Evolutionary conservation across 2,797 vertebrate genomes (phyloP).

Genomic region (Sparus aurata): DNA sequence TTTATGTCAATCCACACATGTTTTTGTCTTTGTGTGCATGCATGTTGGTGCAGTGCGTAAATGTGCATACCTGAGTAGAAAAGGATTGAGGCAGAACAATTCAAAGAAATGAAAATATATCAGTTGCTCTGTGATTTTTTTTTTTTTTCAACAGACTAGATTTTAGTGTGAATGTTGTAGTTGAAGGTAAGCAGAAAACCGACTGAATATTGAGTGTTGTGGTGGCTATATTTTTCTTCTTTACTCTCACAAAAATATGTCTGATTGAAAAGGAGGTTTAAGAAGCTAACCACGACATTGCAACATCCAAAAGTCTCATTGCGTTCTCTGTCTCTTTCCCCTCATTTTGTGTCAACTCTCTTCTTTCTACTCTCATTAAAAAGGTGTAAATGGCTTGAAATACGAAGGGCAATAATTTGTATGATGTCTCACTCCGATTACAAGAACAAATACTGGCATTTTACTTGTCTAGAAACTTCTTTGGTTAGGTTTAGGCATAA

Average conservation of each 20-base stretch:
- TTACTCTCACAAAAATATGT: background rate
- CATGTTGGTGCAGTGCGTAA: background rate
- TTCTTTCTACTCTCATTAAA: background rate
- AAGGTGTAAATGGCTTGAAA: background rate
- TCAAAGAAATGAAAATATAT: background rate
- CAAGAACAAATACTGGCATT: too few relatives aligned
- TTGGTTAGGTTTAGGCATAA: too few relatives aligned
- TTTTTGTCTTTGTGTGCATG: background rate
- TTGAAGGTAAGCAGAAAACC: background rate
- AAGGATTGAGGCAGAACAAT: background rate
- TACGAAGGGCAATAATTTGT: background rate
- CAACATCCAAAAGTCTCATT: background rate
- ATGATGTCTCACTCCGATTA: background rate
- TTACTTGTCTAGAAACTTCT: too few relatives aligned
- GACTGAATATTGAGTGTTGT: background rate
- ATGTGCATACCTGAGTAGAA: background rate
- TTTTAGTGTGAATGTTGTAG: slow-evolving; percentile 16
- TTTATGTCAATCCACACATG: background rate
- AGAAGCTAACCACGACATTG: too few relatives aligned
- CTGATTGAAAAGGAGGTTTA: too few relatives aligned
- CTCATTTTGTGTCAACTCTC: background rate
- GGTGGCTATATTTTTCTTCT: too few relatives aligned
- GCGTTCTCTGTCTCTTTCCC: background rate
- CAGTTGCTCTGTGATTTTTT: background rate
- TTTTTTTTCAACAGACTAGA: slow-evolving; percentile 47